Evolutionary conservation across 2,113 vertebrate genomes (phyloP), one percentile per base, ranked within the genome.

Genomic region (Anas platyrhynchos): DNA sequence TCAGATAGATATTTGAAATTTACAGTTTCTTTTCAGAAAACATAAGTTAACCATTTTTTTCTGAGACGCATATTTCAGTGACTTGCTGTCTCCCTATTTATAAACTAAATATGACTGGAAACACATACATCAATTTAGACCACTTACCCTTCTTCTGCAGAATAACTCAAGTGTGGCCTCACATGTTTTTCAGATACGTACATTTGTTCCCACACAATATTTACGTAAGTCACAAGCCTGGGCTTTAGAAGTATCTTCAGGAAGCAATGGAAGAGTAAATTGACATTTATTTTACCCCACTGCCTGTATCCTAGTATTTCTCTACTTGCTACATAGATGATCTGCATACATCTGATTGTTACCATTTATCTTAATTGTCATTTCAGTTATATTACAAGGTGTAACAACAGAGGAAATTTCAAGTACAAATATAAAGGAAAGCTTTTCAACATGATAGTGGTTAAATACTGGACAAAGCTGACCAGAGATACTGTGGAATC

Each of bases 151-250:
- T 74, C 52, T 75, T 27, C 50, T 71, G 38, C 12, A 20, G 16
- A n/a, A 29, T 58, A 11, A 8, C 79, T 54, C 27, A 62, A 17
- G 4, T 58, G 5, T 50, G 46, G 13, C 2, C 22, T 54, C 12
- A 16, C 6, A 0, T 2, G 8, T 82, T 43, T 56, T 56, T 3
- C 7, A 4, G 38, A 15, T 22, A 16, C 2, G 4, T 36, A 38
- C 62, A 48, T 38, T 75, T 84, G 7, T 55, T 18, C 23, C 4
- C 5, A 31, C 15, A 29, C 3, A 32, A 16, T 10, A 4, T 4
- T 12, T 50, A 21, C 23, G 32, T 5, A 18, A 56, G 13, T 7
- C 11, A 27, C 6, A 43, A 7, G 34, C 16, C 12, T 69, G 27
- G 17, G 5, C 29, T 55, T 76, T 41, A 34, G 54, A 55, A 83